Base-by-base conservation (phyloP, 2,113 vertebrate genomes). In the Erpornis zantholeuca region DNA sequence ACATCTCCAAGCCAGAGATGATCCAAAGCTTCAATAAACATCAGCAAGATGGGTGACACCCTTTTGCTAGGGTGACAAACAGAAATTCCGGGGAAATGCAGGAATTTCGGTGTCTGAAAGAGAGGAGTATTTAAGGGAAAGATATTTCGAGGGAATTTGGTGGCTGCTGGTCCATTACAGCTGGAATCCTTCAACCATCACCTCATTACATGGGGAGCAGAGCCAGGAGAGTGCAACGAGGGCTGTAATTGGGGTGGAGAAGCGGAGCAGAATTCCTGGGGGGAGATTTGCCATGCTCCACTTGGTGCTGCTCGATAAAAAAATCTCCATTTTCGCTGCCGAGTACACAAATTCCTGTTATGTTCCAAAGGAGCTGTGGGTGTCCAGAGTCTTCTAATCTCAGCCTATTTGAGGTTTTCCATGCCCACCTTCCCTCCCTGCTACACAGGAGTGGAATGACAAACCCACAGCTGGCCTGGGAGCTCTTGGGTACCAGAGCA, bases 1-100 rank as follows among this genome's bases (percentile, higher is more conserved):
- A 96, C 94, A 75, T 38, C 84, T 42, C 57, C 50, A 8, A 94
- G 93, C 52, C 88, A 31, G 33, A 94, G 92, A 87, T 3, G 66
- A 60, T 75, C 60, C 77, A 36, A 71, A 79, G 50, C 28, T 83
- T 69, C 78, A 33, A 60, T 18, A 22, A 69, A 21, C 4, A 12
- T 42, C 18, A 29, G 73, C 85, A 82, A 49, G 88, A 70, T 31
- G 61, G 88, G 93, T 86, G 95, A 73, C 72, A 49, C 40, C 20
- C 56, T 89, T 60, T 17, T 19, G 13, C 4, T 68, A 3, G 5
- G 82, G 45, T 42, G 83, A 33, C 70, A 52, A 85, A 7, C 38
- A 18, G 36, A n/a, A n/a, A n/a, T 82, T 53, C 75, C 14, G 7
- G 0, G 24, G 57, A 40, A 65, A 86, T 1, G 3, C 6, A 15